A percentile compares a stretch with the other conserved stretches of the same genome.
phyloP scores from a whole-genome alignment of 2,888 invertebrate genomes.

The Tiliacea citrago region DNA sequence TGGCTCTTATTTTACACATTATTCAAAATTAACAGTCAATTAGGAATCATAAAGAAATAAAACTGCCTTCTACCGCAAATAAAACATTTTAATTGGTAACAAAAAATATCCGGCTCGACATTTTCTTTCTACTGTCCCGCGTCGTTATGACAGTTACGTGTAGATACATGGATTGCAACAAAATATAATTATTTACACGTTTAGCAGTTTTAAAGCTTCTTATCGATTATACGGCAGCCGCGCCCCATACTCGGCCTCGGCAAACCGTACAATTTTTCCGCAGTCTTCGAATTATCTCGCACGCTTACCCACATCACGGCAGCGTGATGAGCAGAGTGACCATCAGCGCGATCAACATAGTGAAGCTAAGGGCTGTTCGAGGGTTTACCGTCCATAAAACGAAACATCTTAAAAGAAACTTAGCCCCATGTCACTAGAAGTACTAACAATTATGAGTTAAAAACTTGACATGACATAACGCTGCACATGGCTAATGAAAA shows the following conservation, averaged over 20 bases:
- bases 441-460: slow-evolving; percentile 12
- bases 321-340: background rate
- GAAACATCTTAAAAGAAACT: background rate
- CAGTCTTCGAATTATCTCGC: background rate
- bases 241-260: background rate
- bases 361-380: background rate
- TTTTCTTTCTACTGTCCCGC: slow-evolving; percentile 10
- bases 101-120: slow-evolving; percentile 16
- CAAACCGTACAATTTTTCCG: background rate
- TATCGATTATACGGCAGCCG: background rate
- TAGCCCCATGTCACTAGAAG: slow-evolving; percentile 14
- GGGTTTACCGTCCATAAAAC: background rate
- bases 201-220: background rate
- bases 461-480: slow-evolving; percentile 40
- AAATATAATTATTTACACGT: slow-evolving; percentile 18
- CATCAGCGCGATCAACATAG: background rate
- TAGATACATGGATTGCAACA: slow-evolving; percentile 8
- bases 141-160: slow-evolving; percentile 14
- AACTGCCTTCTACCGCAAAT: slow-evolving; percentile 16
- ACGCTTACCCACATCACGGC: background rate
- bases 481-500: slow-evolving; percentile 24
- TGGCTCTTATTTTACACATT: background rate
- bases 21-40: background rate
- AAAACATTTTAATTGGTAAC: slow-evolving; percentile 57
- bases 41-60: slow-evolving; percentile 32